Evolutionary conservation across 2,113 vertebrate genomes (phyloP).

Genomic region (Sterna hirundo): DNA sequence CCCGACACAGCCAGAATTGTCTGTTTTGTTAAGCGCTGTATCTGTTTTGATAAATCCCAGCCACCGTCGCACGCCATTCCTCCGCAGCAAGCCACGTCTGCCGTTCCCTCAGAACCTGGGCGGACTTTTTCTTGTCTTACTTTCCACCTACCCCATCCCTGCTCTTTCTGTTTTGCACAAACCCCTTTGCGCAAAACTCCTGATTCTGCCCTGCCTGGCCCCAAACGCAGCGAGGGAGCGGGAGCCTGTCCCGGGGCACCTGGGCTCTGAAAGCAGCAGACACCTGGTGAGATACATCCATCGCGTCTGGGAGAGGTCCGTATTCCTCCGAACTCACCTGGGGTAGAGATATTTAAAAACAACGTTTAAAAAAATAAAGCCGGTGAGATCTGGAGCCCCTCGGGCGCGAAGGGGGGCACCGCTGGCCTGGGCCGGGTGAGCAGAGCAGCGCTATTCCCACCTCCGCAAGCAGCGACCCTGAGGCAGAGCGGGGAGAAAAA

Average conservation of each 20-base stretch:
- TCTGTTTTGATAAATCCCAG: background rate
- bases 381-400: background rate
- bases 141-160: background rate
- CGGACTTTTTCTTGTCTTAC: background rate
- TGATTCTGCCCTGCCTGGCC: background rate
- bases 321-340: rapidly evolving
- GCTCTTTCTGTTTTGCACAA: background rate
- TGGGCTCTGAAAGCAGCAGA: background rate
- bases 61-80: rapidly evolving
- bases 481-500: background rate
- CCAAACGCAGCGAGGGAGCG: background rate
- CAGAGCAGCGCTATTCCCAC: background rate
- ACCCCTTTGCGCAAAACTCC: background rate
- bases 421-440: background rate
- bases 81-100: background rate
- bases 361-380: rapidly evolving
- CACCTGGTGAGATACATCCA: rapidly evolving
- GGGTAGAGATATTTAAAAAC: too few species aligned
- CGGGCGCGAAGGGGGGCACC: background rate
- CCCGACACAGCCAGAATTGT: background rate
- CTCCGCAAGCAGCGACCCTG: rapidly evolving
- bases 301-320: background rate
- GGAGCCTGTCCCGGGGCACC: background rate
- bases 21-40: rapidly evolving
- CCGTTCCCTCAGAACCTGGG: background rate